phyloP scores from a whole-genome alignment of 2,113 vertebrate genomes.

The Nerophis ophidion region DNA sequence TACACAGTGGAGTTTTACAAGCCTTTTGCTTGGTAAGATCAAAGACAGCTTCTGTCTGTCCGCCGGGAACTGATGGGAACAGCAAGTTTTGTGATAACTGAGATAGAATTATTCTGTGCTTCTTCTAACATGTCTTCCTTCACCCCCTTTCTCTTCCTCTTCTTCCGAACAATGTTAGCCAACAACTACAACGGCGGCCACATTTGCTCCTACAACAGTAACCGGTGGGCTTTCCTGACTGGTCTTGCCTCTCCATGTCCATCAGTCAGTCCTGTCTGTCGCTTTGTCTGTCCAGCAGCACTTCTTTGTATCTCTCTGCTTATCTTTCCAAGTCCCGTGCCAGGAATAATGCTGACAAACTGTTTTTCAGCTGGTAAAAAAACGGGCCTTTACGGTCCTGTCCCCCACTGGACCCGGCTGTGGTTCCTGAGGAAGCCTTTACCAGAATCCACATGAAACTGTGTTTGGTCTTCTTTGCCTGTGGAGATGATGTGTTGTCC shows the following conservation, averaged over 20 bases:
- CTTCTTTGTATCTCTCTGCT: constrained; percentile 17
- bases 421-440: too few species aligned
- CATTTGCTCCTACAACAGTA: constrained; percentile 71
- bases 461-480: constrained; percentile 32
- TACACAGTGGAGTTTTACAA: too few species aligned
- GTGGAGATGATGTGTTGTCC: constrained; percentile 37
- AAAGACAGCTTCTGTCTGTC: too few species aligned
- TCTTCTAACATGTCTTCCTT: constrained; percentile 45
- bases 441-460: background rate
- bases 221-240: constrained; percentile 75
- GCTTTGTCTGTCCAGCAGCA: constrained; percentile 51
- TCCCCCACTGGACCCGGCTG: too few species aligned
- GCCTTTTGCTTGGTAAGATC: too few species aligned
- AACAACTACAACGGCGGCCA: constrained; percentile 67
- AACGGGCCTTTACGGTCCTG: too few species aligned
- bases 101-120: background rate
- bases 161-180: constrained; percentile 61
- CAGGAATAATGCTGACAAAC: too few species aligned
- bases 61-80: too few species aligned
- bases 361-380: too few species aligned
- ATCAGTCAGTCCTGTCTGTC: constrained; percentile 54
- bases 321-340: background rate
- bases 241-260: constrained; percentile 49
- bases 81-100: too few species aligned
- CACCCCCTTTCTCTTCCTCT: constrained; percentile 66